Evolutionary conservation across 2,888 invertebrate species (phyloP).

Genomic region (Bombyx huttoni): DNA sequence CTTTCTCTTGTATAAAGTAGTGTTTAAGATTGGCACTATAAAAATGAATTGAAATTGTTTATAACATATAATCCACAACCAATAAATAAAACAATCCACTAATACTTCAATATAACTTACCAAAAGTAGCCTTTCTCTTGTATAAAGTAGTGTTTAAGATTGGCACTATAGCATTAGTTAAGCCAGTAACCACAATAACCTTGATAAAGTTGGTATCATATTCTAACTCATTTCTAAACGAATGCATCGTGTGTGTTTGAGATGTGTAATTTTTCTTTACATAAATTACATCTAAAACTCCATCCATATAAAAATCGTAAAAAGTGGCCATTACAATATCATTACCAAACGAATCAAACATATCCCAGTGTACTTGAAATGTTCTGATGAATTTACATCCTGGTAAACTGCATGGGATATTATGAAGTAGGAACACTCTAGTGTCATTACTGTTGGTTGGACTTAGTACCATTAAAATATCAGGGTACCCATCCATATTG

Average conservation of each 20-base stretch:
- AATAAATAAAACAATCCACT: too few relatives aligned
- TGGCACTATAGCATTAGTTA: slow-evolving; percentile 79
- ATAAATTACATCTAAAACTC: slow-evolving; percentile 91
- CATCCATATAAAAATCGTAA: slow-evolving; percentile 95
- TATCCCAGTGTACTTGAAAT: slow-evolving; percentile 84
- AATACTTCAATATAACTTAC: slow-evolving; percentile 36
- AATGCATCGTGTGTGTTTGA: slow-evolving; percentile 75
- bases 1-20: slow-evolving; percentile 81
- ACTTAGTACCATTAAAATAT: slow-evolving; percentile 83
- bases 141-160: slow-evolving; percentile 81
- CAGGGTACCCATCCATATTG: slow-evolving; percentile 97
- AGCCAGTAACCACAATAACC: slow-evolving; percentile 91
- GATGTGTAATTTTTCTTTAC: slow-evolving; percentile 70
- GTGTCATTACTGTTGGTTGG: slow-evolving; percentile 55
- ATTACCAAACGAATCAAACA: slow-evolving; percentile 78
- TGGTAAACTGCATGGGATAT: slow-evolving; percentile 77
- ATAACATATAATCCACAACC: too few relatives aligned
- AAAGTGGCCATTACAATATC: slow-evolving; percentile 89
- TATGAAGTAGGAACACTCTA: slow-evolving; percentile 83
- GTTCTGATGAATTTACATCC: slow-evolving; percentile 80
- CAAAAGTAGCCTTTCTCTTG: slow-evolving; percentile 83
- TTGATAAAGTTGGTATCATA: slow-evolving; percentile 97
- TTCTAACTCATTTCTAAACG: slow-evolving; percentile 89
- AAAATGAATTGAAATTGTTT: too few relatives aligned
- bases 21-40: slow-evolving; percentile 78